phyloP scores from a whole-genome alignment of 2,797 vertebrate genomes.

The Dallia pectoralis region DNA sequence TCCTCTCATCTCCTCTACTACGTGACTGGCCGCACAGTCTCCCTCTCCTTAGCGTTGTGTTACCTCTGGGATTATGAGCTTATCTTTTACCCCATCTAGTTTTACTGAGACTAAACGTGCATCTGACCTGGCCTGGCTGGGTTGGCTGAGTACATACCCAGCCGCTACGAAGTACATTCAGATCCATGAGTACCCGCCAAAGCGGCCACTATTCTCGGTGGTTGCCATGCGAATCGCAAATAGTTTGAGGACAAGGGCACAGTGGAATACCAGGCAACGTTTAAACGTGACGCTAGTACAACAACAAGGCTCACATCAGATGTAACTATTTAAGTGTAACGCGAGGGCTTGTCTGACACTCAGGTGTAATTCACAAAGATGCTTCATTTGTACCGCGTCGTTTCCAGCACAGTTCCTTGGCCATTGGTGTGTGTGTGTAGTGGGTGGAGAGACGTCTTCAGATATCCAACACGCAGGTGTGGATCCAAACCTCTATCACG shows the following conservation, averaged over 20 bases:
- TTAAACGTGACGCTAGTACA: neutral
- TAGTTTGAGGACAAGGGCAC: neutral
- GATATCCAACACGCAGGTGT: neutral
- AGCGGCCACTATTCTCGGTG: no score
- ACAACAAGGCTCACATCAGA: neutral
- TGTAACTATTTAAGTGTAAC: conserved; percentile 27
- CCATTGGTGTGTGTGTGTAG: neutral
- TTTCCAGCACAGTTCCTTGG: no score
- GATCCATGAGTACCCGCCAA: no score
- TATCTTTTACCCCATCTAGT: conserved; percentile 59
- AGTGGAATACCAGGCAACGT: neutral
- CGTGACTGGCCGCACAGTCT: neutral
- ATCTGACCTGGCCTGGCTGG: conserved; percentile 36
- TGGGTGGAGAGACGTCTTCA: neutral
- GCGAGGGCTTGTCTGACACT: conserved; percentile 47
- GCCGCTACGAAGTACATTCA: no score
- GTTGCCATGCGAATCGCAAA: neutral
- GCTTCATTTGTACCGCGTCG: no score
- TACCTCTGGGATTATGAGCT: conserved; percentile 66
- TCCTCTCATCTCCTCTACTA: conserved; percentile 20
- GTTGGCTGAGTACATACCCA: no score
- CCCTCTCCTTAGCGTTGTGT: conserved; percentile 33
- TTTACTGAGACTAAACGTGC: conserved; percentile 42
- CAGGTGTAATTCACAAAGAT: no score
- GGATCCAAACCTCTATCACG: neutral